phyloP scores from a whole-genome alignment of 2,888 invertebrate genomes.

The Oscheius onirici region DNA sequence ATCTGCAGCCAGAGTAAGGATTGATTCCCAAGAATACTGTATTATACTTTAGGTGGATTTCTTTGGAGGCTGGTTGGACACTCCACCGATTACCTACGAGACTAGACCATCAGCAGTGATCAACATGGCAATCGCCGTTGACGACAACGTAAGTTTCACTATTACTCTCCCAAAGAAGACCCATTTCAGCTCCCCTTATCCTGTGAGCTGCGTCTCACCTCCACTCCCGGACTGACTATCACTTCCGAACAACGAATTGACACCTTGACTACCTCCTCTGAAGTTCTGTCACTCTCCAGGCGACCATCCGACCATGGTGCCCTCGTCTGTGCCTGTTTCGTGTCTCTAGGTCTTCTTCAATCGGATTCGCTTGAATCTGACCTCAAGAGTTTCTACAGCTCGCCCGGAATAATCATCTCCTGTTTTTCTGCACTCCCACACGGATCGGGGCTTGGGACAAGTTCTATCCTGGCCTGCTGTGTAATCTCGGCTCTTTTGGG shows the following conservation, averaged over 20 bases:
- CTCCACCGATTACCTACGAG: constrained; percentile 77
- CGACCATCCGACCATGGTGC: constrained; percentile 39
- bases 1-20: constrained; percentile 31
- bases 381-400: not conserved
- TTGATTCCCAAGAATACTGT: no score
- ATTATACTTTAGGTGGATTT: constrained; percentile 44
- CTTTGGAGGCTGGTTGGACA: constrained; percentile 77
- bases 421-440: constrained; percentile 56
- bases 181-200: constrained; percentile 31
- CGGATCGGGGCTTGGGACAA: constrained; percentile 75
- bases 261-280: not conserved
- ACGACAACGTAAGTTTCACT: constrained; percentile 72
- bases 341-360: constrained; percentile 42
- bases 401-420: constrained; percentile 38
- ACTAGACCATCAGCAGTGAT: constrained; percentile 74
- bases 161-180: not conserved
- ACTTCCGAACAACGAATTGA: constrained; percentile 8
- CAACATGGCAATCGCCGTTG: constrained; percentile 74
- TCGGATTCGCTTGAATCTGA: not conserved
- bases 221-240: not conserved
- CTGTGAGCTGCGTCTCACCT: constrained; percentile 1
- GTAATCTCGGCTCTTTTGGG: constrained; percentile 74
- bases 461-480: constrained; percentile 76
- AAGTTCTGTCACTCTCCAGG: constrained; percentile 1
- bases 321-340: constrained; percentile 58